These are phyloP conservation scores for Papilio polytes DNA, from an alignment of 1,140 invertebrate species.

Conservation along the genomic window DNA sequence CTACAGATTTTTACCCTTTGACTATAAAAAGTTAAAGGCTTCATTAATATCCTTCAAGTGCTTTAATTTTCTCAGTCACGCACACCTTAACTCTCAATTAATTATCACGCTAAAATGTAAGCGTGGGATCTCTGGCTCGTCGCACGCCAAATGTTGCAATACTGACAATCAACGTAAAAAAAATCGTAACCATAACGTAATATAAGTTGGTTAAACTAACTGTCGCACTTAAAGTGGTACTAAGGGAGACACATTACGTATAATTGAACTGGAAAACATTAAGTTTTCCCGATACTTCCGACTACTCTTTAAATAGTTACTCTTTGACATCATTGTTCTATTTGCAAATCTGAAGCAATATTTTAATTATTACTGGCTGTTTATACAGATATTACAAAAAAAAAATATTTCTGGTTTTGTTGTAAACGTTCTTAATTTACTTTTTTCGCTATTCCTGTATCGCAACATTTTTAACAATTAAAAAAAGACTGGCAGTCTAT, in stretches of 20 bases:
- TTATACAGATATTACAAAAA: neutral
- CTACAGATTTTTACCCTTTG: slow-evolving; percentile 11
- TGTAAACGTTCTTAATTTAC: neutral
- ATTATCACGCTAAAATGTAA: slow-evolving; percentile 9
- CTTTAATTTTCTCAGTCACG: slow-evolving; percentile 23
- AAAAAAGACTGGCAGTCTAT: neutral
- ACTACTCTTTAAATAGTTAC: neutral
- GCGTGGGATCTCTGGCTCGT: slow-evolving; percentile 7
- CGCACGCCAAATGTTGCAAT: slow-evolving; percentile 24
- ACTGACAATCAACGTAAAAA: neutral
- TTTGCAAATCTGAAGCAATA: neutral
- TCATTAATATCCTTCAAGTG: slow-evolving; percentile 28
- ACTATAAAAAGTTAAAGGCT: slow-evolving; percentile 24
- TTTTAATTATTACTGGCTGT: neutral
- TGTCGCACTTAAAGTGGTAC: neutral
- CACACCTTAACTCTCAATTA: slow-evolving; percentile 20
- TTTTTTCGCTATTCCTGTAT: neutral
- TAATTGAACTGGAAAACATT: neutral
- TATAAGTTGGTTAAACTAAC: neutral
- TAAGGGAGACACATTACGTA: neutral
- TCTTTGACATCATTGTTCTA: neutral
- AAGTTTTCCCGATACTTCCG: neutral
- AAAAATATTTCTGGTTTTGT: neutral
- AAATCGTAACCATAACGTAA: neutral
- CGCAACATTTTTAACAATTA: neutral